These are phyloP conservation scores for Crossaster papposus DNA, from an alignment of 53 echinoderm and acorn worm genomes.

Conservation along the genomic window DNA sequence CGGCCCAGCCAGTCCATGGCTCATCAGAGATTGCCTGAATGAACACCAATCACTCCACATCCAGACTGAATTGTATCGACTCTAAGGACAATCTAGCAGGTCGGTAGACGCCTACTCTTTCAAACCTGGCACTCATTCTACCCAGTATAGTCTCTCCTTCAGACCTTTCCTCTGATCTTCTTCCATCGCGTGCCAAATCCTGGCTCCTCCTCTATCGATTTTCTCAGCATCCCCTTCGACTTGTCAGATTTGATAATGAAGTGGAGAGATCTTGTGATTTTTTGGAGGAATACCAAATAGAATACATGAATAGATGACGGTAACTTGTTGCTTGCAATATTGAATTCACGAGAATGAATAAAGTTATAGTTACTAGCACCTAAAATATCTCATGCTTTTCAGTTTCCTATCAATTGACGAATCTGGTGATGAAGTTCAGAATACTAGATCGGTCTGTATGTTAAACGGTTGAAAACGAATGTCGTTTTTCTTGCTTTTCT, in stretches of 20 bases:
- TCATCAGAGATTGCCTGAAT: not conserved
- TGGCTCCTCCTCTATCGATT: slow-evolving; percentile 45
- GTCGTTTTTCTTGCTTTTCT: no score
- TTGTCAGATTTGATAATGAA: slow-evolving; percentile 39
- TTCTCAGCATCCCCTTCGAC: slow-evolving; percentile 21
- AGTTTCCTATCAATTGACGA: not conserved
- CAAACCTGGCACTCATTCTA: not conserved
- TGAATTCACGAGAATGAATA: not conserved
- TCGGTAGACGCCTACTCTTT: slow-evolving; percentile 35
- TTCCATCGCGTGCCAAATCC: slow-evolving; percentile 34
- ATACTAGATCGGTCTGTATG: no score
- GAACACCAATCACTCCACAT: slow-evolving; percentile 6
- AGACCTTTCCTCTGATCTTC: not conserved
- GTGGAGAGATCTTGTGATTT: not conserved
- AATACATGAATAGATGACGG: slow-evolving; percentile 18
- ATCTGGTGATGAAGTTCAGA: no score
- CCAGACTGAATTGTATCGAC: slow-evolving; percentile 48
- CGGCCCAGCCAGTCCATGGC: not conserved
- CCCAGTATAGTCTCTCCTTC: not conserved
- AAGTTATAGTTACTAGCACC: not conserved
- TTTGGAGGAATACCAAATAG: not conserved
- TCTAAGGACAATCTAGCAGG: slow-evolving; percentile 12
- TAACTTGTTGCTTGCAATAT: not conserved
- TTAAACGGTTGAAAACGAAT: no score
- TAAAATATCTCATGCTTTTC: not conserved